A percentile compares a stretch with the other conserved stretches of the same genome.
Conservation (phyloP, 1,140 invertebrate genomes). For the Drosophila bifasciata region DNA sequence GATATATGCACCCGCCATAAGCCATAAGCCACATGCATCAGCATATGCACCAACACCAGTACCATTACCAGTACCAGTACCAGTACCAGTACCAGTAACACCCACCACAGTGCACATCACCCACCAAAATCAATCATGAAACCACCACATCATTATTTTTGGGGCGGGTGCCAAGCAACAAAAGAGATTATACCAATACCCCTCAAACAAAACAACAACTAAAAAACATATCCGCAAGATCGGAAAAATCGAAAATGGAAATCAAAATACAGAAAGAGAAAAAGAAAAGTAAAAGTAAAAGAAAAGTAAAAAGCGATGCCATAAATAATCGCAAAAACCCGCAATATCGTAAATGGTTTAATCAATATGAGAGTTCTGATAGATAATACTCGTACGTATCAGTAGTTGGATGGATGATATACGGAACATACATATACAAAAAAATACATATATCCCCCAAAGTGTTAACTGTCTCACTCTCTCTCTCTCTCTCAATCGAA, state of each 20-base stretch:
- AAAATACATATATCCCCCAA: neutral
- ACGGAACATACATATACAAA: neutral
- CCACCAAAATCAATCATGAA: conserved; percentile 15
- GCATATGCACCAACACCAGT: neutral
- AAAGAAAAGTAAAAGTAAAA: no score
- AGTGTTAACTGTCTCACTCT: no score
- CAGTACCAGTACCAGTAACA: conserved; percentile 10
- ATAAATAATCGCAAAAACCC: conserved; percentile 20
- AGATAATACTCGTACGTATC: conserved; percentile 10
- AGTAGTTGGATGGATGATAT: conserved; percentile 27
- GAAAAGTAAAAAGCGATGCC: conserved; percentile 6
- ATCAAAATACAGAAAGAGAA: neutral
- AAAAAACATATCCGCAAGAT: conserved; percentile 22
- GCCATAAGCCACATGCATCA: neutral
- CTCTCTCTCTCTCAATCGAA: no score
- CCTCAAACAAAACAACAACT: neutral
- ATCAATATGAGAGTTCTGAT: conserved; percentile 8
- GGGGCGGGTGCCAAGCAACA: conserved; percentile 32
- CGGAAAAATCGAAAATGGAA: neutral
- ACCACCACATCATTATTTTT: conserved; percentile 25
- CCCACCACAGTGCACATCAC: conserved; percentile 20
- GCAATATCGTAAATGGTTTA: conserved; percentile 18
- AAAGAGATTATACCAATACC: neutral
- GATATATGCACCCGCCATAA: conserved; percentile 22
- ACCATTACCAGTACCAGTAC: conserved; percentile 8